phyloP scores from a whole-genome alignment of 2,113 vertebrate species.

The Carassius carassius region DNA sequence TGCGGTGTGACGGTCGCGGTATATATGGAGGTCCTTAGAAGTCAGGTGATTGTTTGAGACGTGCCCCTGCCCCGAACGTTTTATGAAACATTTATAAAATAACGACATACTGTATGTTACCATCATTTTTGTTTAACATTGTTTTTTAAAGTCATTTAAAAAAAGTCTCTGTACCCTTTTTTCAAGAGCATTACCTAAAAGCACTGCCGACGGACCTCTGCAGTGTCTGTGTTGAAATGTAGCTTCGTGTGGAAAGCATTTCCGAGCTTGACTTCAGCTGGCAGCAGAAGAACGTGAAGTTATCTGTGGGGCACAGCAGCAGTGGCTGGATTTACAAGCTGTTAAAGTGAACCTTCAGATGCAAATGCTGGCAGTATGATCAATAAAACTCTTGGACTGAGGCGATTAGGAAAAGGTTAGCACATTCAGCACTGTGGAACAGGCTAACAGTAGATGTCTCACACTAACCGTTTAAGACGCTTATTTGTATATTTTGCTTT shows the following conservation, averaged over 20 bases:
- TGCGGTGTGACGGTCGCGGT: too few relatives aligned
- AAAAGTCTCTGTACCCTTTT: too few relatives aligned
- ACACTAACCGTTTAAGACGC: not conserved
- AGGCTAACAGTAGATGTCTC: not conserved
- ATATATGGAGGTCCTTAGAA: too few relatives aligned
- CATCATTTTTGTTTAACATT: too few relatives aligned
- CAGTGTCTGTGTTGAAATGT: too few relatives aligned
- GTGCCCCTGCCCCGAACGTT: too few relatives aligned
- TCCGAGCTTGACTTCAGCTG: not conserved
- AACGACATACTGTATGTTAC: too few relatives aligned
- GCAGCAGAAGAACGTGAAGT: not conserved
- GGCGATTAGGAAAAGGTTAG: not conserved
- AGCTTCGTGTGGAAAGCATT: not conserved
- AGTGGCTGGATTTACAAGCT: constrained; percentile 19
- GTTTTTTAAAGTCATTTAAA: too few relatives aligned
- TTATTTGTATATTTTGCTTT: not conserved
- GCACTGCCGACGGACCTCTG: too few relatives aligned
- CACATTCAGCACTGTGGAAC: not conserved
- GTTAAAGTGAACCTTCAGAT: constrained; percentile 23
- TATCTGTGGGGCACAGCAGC: not conserved
- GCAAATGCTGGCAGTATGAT: constrained; percentile 10
- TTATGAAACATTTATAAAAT: too few relatives aligned
- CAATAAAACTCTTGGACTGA: not conserved
- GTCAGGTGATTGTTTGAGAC: too few relatives aligned
- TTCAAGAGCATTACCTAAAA: too few relatives aligned